A percentile compares a stretch with the other conserved stretches of the same genome.
Conservation (phyloP, 37 sponge, comb jelly and placozoan genomes). For the Crambe crambe region DNA sequence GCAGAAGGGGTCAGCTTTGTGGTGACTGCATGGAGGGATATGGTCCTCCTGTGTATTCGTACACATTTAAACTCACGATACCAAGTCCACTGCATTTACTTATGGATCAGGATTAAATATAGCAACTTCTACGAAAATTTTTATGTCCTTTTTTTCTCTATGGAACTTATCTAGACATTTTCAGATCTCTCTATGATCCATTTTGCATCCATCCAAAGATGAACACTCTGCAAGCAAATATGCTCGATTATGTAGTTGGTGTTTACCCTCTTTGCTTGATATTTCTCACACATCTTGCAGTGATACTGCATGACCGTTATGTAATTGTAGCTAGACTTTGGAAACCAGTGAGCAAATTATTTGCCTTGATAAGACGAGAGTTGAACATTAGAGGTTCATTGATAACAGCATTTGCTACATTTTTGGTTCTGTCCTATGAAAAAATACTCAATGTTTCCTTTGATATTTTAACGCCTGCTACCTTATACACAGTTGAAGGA, state of each 20-base stretch:
- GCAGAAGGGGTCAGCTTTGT: conserved; percentile 33
- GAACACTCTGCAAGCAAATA: neutral
- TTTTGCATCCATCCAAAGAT: conserved; percentile 16
- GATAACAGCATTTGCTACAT: conserved; percentile 21
- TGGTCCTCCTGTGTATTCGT: conserved; percentile 20
- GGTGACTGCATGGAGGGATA: conserved; percentile 10
- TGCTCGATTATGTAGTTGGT: conserved; percentile 6
- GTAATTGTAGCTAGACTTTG: neutral
- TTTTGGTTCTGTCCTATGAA: too few relatives aligned
- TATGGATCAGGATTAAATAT: too few relatives aligned
- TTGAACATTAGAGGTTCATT: conserved; percentile 12
- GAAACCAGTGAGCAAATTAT: neutral
- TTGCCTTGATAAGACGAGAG: neutral
- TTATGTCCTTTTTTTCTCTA: neutral
- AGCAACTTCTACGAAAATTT: too few relatives aligned
- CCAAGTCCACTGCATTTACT: too few relatives aligned
- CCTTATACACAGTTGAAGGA: too few relatives aligned
- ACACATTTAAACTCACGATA: neutral
- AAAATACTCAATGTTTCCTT: too few relatives aligned
- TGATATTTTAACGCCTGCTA: too few relatives aligned
- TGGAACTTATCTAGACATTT: conserved; percentile 33
- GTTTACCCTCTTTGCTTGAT: conserved; percentile 11
- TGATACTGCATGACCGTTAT: neutral
- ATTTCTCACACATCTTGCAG: neutral
- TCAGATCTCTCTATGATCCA: neutral